These are phyloP conservation scores for Acrocephalus scirpaceus DNA, from an alignment of 2,797 vertebrate genomes.

Conservation along the genomic window DNA sequence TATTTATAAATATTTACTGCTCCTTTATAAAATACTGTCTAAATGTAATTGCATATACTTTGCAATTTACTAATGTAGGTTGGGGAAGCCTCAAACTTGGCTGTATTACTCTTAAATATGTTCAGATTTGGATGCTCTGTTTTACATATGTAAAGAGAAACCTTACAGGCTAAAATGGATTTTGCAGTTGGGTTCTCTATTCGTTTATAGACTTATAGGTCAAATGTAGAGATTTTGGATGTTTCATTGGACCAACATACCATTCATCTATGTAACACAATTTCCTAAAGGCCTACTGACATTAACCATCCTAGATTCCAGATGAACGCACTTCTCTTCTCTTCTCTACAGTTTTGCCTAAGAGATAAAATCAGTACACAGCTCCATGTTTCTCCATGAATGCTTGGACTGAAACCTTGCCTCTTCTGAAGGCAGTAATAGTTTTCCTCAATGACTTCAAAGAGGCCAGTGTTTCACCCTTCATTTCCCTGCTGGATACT, in stretches of 20 bases:
- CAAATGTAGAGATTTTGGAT: neutral
- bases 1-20: neutral
- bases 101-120: neutral
- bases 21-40: neutral
- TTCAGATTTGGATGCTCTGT: neutral
- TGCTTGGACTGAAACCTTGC: constrained; percentile 5
- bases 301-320: constrained; percentile 23
- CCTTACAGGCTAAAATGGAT: neutral
- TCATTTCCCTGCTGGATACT: constrained; percentile 31
- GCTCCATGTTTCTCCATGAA: constrained; percentile 18
- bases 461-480: constrained; percentile 3
- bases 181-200: neutral
- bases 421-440: constrained; percentile 4
- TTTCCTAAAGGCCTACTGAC: constrained; percentile 34
- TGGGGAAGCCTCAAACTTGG: neutral
- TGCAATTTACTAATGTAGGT: neutral
- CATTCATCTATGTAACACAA: constrained; percentile 38
- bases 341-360: neutral
- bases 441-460: constrained; percentile 33
- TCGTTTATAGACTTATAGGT: neutral
- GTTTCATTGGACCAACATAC: neutral
- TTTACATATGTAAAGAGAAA: neutral
- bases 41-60: neutral
- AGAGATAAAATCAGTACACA: constrained; percentile 36
- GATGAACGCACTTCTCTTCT: constrained; percentile 6